These are phyloP conservation scores for Argyresthia goedartella DNA, from an alignment of 2,888 invertebrate species.

Conservation along the genomic window DNA sequence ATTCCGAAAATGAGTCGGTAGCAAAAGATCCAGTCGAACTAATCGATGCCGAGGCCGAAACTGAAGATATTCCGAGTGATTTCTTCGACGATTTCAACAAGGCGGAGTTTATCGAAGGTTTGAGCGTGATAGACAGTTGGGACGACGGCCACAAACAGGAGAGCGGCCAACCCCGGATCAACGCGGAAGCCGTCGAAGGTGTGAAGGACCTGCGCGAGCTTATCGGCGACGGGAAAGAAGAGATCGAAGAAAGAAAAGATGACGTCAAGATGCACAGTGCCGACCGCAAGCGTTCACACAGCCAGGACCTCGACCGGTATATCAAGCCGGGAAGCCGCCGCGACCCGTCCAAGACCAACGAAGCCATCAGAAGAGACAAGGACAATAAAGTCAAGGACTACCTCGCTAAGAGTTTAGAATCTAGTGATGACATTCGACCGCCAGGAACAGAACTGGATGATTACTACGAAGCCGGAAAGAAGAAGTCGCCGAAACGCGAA, in stretches of 20 bases:
- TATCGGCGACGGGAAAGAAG: conserved; percentile 16
- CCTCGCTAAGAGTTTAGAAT: conserved; percentile 49
- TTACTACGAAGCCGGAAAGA: conserved; percentile 27
- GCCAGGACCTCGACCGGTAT: conserved; percentile 28
- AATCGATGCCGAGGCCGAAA: too few relatives aligned
- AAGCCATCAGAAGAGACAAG: conserved; percentile 55
- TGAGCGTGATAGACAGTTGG: conserved; percentile 62
- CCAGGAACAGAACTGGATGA: conserved; percentile 62
- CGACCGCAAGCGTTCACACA: neutral
- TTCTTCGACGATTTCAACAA: conserved; percentile 60
- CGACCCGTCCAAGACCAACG: conserved; percentile 52
- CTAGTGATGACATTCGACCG: conserved; percentile 44
- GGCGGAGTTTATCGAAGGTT: conserved; percentile 58
- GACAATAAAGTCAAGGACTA: conserved; percentile 56
- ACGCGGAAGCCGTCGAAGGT: conserved; percentile 26
- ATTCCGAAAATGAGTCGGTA: too few relatives aligned
- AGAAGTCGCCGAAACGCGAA: neutral
- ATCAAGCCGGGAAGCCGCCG: conserved; percentile 57
- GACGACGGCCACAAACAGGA: too few relatives aligned
- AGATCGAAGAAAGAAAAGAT: neutral
- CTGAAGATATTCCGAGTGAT: conserved; percentile 58
- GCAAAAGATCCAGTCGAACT: too few relatives aligned
- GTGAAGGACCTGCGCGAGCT: conserved; percentile 43
- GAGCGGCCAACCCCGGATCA: conserved; percentile 20
- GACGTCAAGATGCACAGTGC: neutral